Base-by-base conservation (phyloP, 2,113 vertebrate species). In the Hemichromis elongatus region DNA sequence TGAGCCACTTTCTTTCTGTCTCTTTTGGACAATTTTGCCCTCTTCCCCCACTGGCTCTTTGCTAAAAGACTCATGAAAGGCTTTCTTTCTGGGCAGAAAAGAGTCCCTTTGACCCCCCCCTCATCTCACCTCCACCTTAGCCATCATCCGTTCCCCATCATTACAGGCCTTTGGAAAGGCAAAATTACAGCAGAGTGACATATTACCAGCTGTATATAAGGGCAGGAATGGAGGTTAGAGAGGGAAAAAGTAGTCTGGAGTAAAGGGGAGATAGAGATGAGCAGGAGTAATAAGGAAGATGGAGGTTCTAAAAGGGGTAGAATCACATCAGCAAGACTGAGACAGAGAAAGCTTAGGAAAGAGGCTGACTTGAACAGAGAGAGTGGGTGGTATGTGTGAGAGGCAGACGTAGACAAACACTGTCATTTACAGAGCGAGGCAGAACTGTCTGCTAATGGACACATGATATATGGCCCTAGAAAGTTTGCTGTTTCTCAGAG, bases 181-280 rank as follows among this genome's bases (percentile, higher is more conserved):
- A 81, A 90, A 95, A 93, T 92, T 91, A 95, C 94, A 90, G 89
- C 89, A 68, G 93, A 94, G 94, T 95, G 94, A 93, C 92, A 93
- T 91, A 92, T 95, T 94, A 94, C 88, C 90, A 70, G 87, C 88
- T 84, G 70, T 37, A 85, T 87, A 83, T 73, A 84, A 82, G 80
- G 84, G 84, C 16, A 12, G 33, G 59, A 83, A 78, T 86, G 78
- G 86, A 85, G 85, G 83, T 55, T 45, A 73, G 84, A 79, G 83
- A 77, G 77, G 47, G 66, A 81, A 57, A 84, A 86, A 73, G 77
- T 26, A 54, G 82, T 54, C 30, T 26, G 66, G 75, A 77, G 77
- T 70, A 80, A 77, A 88, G 37, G 66, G 26, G 59, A 77, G 89
- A 83, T 13, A 14, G 80, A 73, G 66, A 80, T 55, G 78, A 81